Conservation (phyloP, 2,797 vertebrate species). For the Falco biarmicus region DNA sequence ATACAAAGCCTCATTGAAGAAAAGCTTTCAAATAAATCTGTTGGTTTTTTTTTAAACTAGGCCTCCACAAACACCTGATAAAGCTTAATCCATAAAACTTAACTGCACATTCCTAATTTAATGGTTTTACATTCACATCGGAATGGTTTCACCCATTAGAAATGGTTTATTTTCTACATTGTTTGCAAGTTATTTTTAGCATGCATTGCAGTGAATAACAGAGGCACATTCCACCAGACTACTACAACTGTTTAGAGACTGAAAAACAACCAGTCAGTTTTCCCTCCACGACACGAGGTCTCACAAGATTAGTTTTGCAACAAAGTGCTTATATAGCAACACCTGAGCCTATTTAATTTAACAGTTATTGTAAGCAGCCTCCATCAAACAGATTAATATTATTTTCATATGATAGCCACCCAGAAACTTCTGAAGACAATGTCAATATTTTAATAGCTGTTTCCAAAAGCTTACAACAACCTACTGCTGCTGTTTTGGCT, state of each 20-base stretch:
- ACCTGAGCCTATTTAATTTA: slow-evolving; percentile 10
- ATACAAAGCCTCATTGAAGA: neutral
- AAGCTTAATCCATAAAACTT: neutral
- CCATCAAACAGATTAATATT: slow-evolving; percentile 4
- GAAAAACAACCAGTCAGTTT: neutral
- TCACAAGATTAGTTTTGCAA: slow-evolving; percentile 34
- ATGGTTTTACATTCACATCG: slow-evolving; percentile 54
- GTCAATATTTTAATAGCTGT: slow-evolving; percentile 37
- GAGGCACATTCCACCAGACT: slow-evolving; percentile 35
- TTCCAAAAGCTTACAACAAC: slow-evolving; percentile 23
- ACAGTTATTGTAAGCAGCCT: slow-evolving; percentile 4
- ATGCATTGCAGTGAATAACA: slow-evolving; percentile 48
- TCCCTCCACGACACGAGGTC: neutral
- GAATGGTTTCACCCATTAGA: slow-evolving; percentile 39
- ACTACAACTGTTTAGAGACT: slow-evolving; percentile 35
- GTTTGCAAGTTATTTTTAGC: slow-evolving; percentile 63
- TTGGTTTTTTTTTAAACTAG: neutral
- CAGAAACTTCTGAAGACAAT: slow-evolving; percentile 40
- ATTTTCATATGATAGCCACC: slow-evolving; percentile 16
- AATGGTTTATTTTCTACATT: slow-evolving; percentile 43
- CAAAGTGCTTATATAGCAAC: slow-evolving; percentile 31
- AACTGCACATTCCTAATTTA: slow-evolving; percentile 41
- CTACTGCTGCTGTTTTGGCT: neutral
- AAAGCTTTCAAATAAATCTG: neutral
- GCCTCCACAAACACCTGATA: neutral